Base-by-base conservation (phyloP, 2,888 invertebrate genomes). In the Pegoplata infirma region DNA sequence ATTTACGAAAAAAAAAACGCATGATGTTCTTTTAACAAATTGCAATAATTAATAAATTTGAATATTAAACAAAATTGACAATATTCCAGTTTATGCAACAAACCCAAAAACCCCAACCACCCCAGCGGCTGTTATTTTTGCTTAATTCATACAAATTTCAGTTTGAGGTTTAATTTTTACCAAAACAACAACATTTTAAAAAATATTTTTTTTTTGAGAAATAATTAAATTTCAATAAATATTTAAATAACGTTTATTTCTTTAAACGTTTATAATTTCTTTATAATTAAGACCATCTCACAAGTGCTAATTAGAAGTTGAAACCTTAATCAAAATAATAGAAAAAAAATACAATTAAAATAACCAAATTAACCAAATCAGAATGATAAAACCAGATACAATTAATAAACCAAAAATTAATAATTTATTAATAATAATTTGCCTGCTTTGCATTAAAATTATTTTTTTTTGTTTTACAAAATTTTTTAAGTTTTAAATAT, bases 211-310 rank as follows among this genome's bases (percentile, higher is more conserved):
- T 3, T 51, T 32, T 49, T 25, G 32, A 56, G 10, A 36, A 58
- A 66, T 66, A 63, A 64, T 23, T 47, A 14, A 4, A 69, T n/a
- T 61, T 40, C 10, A 21, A 44, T 25, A 61, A 76, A 46, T 47
- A 51, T 12, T 14, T 5, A 61, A 40, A 36, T 47, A 21, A 58
- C 19, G 12, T 75, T 61, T 55, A 47, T 51, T 19, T 61, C 64
- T 73, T 63, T 53, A 56, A 63, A 75, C 63, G 47, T 56, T 28
- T 28, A 49, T 28, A 63, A 68, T 44, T 76, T 69, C 58, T 28
- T n/a, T n/a, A 67, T 71, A 75, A 81, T 84, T 86, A 87, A 85
- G 89, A 88, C 89, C 89, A 90, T 90, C 89, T 89, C 89, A 89
- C 88, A 89, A 89, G 89, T 90, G 89, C 89, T 89, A 88, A 86